Base-by-base conservation (phyloP, 2,113 vertebrate genomes). In the Pteruthius melanotis region DNA sequence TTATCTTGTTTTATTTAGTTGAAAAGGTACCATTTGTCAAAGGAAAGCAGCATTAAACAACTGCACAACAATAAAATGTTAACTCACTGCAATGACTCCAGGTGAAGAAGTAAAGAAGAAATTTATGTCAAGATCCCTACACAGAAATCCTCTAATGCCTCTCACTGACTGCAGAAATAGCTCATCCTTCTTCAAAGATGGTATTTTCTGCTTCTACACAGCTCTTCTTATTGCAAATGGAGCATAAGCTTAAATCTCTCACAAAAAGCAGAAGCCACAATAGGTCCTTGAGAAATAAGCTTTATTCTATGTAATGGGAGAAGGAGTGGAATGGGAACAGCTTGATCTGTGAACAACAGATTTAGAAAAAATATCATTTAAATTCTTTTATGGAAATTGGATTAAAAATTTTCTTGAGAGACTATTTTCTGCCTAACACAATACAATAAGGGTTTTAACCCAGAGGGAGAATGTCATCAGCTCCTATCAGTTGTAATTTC, bases 381-480 rank as follows among this genome's bases (percentile, higher is more conserved):
- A 68, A 83, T 60, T 60, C 4, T 80, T 18, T 47, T 64, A 27
- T 1, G 4, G n/a, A 27, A 81, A 76, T 71, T 2, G 2, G 24
- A 31, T 40, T 3, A 37, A 90, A 66, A 15, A 1, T 39, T 66
- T 57, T 26, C 6, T 69, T 72, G 9, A 37, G 13, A 81, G 21
- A 65, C 21, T 53, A 40, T 87, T 84, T 78, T 70, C n/a, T 81
- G 16, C 28, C 42, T 65, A 57, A 84, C 8, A 40, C 5, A 40
- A 13, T 27, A 4, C 1, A 0, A 0, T 27, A 37, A 57, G 2
- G 4, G 2, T 71, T 93, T 82, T 66, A 72, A 47, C 8, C 13
- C 13, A 60, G 44, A 68, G 3, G 9, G 6, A 59, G 6, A 74
- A 31, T 0, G 4, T 37, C 15, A 47, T 49, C 22, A 40, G 15